Conservation (phyloP, 2,888 invertebrate species). For the Polyommatus icarus region DNA sequence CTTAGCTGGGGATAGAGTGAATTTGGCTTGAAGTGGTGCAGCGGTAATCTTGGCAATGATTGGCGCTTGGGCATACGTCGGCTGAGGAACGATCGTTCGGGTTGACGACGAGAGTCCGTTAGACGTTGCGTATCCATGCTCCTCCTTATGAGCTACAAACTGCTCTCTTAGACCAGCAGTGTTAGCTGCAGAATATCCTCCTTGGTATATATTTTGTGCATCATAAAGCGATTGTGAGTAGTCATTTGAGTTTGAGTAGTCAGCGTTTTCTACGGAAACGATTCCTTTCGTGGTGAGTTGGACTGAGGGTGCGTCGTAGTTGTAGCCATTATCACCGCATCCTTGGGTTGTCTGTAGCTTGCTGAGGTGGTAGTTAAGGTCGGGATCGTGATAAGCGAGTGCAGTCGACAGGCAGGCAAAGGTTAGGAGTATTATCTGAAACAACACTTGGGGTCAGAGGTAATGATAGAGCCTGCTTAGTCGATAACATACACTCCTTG, state of each 20-base stretch:
- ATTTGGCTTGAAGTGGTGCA: slow-evolving; percentile 68
- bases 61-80: slow-evolving; percentile 77
- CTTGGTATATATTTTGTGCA: slow-evolving; percentile 49
- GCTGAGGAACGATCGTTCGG: slow-evolving; percentile 64
- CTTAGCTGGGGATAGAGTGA: slow-evolving; percentile 58
- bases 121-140: slow-evolving; percentile 79
- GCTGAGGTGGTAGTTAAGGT: slow-evolving; percentile 70
- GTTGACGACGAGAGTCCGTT: slow-evolving; percentile 69
- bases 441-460: slow-evolving; percentile 43
- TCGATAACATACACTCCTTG: not conserved
- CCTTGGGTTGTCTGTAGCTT: slow-evolving; percentile 63
- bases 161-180: slow-evolving; percentile 50
- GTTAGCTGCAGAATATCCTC: slow-evolving; percentile 51
- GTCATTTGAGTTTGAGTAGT: slow-evolving; percentile 42
- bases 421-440: slow-evolving; percentile 59
- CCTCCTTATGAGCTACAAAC: slow-evolving; percentile 58
- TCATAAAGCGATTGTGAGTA: slow-evolving; percentile 45
- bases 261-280: slow-evolving; percentile 40
- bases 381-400: slow-evolving; percentile 71
- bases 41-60: slow-evolving; percentile 74
- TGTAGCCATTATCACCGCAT: slow-evolving; percentile 71
- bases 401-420: slow-evolving; percentile 54
- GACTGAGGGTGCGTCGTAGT: slow-evolving; percentile 77
- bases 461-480: slow-evolving; percentile 16
- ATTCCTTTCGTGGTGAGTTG: slow-evolving; percentile 69